Evolutionary conservation across 2,888 invertebrate species (phyloP).

Genomic region (Thelaira solivaga): DNA sequence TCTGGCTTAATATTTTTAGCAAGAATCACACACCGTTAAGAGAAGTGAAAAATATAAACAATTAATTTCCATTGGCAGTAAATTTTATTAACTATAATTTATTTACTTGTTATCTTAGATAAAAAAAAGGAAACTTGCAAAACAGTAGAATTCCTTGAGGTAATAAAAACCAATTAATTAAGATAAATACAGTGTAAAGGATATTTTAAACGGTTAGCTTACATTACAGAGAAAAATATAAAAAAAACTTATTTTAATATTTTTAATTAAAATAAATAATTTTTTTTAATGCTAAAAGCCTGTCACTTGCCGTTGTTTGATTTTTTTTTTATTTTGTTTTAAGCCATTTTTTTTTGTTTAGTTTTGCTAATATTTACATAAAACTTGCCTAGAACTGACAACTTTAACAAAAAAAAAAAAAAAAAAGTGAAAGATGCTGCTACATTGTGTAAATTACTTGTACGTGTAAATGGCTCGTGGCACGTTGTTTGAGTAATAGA

Average conservation of each 20-base stretch:
- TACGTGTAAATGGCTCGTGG: constrained; percentile 50
- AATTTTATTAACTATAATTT: constrained; percentile 26
- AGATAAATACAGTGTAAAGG: not conserved
- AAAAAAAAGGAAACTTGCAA: not conserved
- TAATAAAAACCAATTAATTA: constrained; percentile 31
- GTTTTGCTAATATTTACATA: no score
- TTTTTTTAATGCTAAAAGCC: no score
- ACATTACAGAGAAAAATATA: not conserved
- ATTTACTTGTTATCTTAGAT: constrained; percentile 8
- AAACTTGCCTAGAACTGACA: no score
- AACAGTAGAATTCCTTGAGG: constrained; percentile 14
- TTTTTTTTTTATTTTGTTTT: no score
- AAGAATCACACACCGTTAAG: no score
- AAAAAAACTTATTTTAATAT: no score
- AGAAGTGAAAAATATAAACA: no score
- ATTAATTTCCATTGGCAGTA: constrained; percentile 35
- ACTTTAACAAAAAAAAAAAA: not conserved
- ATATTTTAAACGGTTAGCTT: not conserved
- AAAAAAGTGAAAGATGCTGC: constrained; percentile 9
- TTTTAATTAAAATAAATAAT: no score
- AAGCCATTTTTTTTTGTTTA: no score
- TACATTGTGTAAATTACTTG: constrained; percentile 50
- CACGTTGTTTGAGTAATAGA: constrained; percentile 61
- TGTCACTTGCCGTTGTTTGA: no score
- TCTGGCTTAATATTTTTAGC: no score